A percentile compares a stretch with the other conserved stretches of the same genome.
These are phyloP conservation scores for Dinocampus coccinellae DNA, from an alignment of 2,888 invertebrate genomes.

Conservation along the genomic window DNA sequence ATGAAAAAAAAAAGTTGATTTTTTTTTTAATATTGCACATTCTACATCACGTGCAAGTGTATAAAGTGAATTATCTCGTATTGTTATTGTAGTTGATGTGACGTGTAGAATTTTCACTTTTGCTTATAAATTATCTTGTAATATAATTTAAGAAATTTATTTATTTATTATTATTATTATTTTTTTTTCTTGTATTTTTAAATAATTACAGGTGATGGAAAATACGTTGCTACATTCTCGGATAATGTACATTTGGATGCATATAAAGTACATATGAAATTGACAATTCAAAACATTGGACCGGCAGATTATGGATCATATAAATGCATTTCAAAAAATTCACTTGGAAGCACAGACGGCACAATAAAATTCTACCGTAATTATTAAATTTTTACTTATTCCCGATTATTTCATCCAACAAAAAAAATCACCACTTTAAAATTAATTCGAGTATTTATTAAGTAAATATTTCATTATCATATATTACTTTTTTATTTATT, in stretches of 20 bases:
- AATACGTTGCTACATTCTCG: conserved; percentile 74
- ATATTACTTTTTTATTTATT: no score
- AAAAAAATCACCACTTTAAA: no score
- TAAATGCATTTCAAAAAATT: conserved; percentile 82
- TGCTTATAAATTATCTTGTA: background rate
- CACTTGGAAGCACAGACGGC: conserved; percentile 81
- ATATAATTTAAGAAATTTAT: background rate
- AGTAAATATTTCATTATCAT: no score
- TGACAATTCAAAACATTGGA: conserved; percentile 77
- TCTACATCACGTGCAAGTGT: background rate
- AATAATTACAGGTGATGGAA: conserved; percentile 57
- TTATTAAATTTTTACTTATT: conserved; percentile 65
- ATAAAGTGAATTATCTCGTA: no score
- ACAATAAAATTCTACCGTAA: conserved; percentile 81
- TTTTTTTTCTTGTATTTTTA: conserved; percentile 9
- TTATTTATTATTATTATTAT: background rate
- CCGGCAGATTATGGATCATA: conserved; percentile 77
- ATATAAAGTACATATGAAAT: conserved; percentile 81
- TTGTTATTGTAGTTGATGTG: no score
- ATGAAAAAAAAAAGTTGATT: no score
- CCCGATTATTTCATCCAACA: no score
- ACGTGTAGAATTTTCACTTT: no score
- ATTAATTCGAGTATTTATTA: background rate
- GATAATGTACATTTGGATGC: conserved; percentile 72
- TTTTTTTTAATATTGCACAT: background rate